Evolutionary conservation across 2,888 invertebrate species (phyloP).

Genomic region (Acleris sparsana): DNA sequence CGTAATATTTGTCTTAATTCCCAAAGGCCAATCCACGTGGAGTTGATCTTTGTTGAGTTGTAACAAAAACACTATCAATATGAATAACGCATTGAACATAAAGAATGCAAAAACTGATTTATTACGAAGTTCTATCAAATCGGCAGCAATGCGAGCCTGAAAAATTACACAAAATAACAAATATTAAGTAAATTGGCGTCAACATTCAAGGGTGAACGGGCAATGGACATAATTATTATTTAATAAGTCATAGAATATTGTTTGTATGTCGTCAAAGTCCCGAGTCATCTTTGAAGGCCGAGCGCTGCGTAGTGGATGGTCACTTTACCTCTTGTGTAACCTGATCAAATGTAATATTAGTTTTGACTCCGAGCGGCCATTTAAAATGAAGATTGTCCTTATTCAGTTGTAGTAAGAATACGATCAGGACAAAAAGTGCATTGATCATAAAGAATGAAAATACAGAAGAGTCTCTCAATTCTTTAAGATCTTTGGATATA

Average conservation of each 20-base stretch:
- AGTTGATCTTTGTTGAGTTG: constrained; percentile 99
- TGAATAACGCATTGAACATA: constrained; percentile 99
- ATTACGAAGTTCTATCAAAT: constrained; percentile 97
- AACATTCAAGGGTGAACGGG: constrained; percentile 84
- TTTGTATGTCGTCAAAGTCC: constrained; percentile 43
- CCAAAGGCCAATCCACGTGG: constrained; percentile 98
- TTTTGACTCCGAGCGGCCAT: constrained; percentile 97
- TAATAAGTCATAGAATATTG: background rate
- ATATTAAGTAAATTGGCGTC: constrained; percentile 66
- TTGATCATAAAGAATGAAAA: constrained; percentile 99
- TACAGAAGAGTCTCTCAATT: constrained; percentile 96
- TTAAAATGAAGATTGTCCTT: constrained; percentile 98
- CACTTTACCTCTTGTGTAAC: constrained; percentile 94
- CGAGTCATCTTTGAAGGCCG: constrained; percentile 80
- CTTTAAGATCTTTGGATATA: constrained; percentile 95
- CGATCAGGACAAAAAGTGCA: constrained; percentile 98
- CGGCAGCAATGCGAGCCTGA: constrained; percentile 94
- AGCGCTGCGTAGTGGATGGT: constrained; percentile 70
- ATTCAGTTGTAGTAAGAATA: constrained; percentile 98
- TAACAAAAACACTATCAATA: constrained; percentile 98
- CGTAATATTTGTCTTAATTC: constrained; percentile 97
- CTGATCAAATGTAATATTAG: constrained; percentile 96
- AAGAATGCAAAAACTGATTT: constrained; percentile 99
- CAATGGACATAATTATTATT: background rate
- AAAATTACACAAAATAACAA: constrained; percentile 80